Evolutionary conservation across 2,888 invertebrate genomes (phyloP).

Genomic region (Augiades crinisus): DNA sequence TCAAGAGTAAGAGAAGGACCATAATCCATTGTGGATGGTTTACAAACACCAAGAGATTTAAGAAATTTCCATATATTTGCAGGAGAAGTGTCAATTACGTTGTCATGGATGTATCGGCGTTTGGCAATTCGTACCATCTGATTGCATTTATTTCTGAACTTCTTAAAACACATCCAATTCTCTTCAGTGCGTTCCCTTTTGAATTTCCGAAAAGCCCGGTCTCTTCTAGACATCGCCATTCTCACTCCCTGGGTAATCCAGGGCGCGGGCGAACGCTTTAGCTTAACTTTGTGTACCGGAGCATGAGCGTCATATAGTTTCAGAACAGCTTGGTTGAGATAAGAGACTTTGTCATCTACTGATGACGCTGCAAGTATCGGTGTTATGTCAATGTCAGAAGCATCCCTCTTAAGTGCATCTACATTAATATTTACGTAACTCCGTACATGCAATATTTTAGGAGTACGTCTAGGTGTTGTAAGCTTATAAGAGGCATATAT

Average conservation of each 20-base stretch:
- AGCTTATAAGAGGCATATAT: background rate
- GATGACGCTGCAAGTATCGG: background rate
- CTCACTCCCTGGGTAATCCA: background rate
- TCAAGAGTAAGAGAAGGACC: too few species aligned
- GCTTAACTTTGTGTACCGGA: background rate
- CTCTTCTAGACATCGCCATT: background rate
- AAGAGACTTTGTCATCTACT: background rate
- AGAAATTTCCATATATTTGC: background rate
- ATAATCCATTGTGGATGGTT: too few species aligned
- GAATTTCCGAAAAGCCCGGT: background rate
- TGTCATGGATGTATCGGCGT: constrained; percentile 4
- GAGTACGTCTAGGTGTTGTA: background rate
- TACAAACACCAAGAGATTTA: too few species aligned
- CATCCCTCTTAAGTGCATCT: background rate
- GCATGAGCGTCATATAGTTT: background rate
- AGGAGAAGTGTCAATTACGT: background rate
- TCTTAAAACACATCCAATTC: background rate
- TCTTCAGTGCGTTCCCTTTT: background rate
- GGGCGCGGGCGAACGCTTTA: background rate
- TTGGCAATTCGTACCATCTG: too few species aligned
- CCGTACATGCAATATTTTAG: background rate
- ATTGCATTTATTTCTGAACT: background rate
- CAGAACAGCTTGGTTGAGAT: background rate
- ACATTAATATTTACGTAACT: background rate
- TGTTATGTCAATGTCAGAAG: background rate